Conservation (phyloP, 1,140 invertebrate genomes). For the Macrosteles quadrilineatus region DNA sequence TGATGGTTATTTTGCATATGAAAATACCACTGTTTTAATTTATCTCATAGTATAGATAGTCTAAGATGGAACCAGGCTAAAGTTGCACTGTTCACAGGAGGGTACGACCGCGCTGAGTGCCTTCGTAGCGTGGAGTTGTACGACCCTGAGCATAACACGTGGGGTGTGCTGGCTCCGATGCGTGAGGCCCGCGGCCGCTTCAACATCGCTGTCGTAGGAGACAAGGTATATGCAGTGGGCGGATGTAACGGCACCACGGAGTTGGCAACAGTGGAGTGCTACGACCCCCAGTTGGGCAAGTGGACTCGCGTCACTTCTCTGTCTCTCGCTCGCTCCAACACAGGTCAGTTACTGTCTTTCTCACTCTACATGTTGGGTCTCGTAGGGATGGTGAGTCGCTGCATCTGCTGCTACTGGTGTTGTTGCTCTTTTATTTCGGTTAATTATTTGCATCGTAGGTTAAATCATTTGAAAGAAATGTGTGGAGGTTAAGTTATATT, state of each 20-base stretch:
- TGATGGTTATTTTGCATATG: too few species aligned
- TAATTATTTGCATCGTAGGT: too few species aligned
- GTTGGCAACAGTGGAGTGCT: slow-evolving; percentile 67
- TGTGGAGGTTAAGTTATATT: too few species aligned
- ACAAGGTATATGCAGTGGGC: slow-evolving; percentile 72
- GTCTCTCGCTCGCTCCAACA: slow-evolving; percentile 66
- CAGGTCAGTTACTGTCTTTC: slow-evolving; percentile 49
- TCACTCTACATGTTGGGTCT: not conserved
- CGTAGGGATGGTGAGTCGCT: not conserved
- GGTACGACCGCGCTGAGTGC: slow-evolving; percentile 84
- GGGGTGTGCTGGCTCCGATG: slow-evolving; percentile 60
- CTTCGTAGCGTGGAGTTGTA: slow-evolving; percentile 67
- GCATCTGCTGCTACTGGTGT: not conserved
- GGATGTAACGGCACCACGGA: slow-evolving; percentile 80
- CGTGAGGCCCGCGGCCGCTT: slow-evolving; percentile 62
- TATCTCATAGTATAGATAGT: too few species aligned
- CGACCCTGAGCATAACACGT: slow-evolving; percentile 58
- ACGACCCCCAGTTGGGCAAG: slow-evolving; percentile 57
- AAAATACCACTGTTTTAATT: too few species aligned
- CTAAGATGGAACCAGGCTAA: too few species aligned
- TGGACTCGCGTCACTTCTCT: slow-evolving; percentile 67
- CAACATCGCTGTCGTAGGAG: slow-evolving; percentile 66
- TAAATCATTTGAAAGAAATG: too few species aligned
- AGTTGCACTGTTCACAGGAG: slow-evolving; percentile 67
- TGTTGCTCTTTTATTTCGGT: too few species aligned